Evolutionary conservation across 2,113 vertebrate genomes (phyloP).

Genomic region (Halcyon senegalensis): DNA sequence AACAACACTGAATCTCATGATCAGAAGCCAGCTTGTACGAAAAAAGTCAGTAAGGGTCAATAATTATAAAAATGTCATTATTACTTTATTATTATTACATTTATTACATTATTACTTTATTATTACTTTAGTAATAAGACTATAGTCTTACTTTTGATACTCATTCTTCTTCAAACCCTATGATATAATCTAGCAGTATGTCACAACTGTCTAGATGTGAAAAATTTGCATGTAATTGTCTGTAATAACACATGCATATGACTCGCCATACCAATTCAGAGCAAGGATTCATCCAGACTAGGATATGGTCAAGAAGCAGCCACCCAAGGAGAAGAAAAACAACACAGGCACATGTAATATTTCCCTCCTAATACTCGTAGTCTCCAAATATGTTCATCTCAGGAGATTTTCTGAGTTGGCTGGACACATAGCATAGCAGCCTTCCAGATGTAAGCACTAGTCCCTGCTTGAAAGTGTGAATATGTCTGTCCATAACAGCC

Average conservation of each 20-base stretch:
- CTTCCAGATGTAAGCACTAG: not conserved
- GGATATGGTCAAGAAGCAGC: not conserved
- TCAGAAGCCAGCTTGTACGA: not conserved
- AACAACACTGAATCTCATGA: not conserved
- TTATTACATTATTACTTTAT: no score
- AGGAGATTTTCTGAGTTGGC: not conserved
- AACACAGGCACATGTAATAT: not conserved
- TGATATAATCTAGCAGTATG: not conserved
- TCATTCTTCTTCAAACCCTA: not conserved
- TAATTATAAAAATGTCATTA: slow-evolving; percentile 15
- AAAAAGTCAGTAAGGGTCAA: not conserved
- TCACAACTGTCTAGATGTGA: not conserved
- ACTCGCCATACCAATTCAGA: not conserved
- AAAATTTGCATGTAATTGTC: not conserved
- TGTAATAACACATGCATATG: not conserved
- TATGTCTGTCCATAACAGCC: not conserved
- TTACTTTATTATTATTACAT: no score
- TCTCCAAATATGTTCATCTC: not conserved
- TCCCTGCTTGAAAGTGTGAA: not conserved
- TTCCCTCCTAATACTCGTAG: not conserved
- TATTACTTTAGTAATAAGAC: not conserved
- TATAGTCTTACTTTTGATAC: slow-evolving; percentile 12
- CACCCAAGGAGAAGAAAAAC: not conserved
- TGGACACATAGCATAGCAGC: rapidly evolving
- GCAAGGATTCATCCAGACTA: not conserved